These are phyloP conservation scores for Hyposoter dolosus DNA, from an alignment of 2,888 invertebrate species.

Conservation along the genomic window DNA sequence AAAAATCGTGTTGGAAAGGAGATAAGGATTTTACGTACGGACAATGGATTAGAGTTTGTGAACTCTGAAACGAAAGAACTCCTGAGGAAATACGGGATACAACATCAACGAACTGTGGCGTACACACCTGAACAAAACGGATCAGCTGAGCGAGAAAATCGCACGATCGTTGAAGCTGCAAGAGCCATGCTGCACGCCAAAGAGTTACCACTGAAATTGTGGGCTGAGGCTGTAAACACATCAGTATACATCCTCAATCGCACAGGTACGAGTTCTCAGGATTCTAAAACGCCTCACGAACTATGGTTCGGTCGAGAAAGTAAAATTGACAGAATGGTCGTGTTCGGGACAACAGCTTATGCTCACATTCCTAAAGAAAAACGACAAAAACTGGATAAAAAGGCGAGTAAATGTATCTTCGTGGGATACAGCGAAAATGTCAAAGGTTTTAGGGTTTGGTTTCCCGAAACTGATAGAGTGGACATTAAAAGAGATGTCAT, in stretches of 20 bases:
- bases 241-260: constrained; percentile 41
- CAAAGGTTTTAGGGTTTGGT: constrained; percentile 40
- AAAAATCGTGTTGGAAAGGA: constrained; percentile 47
- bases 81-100: constrained; percentile 8
- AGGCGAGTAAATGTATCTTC: constrained; percentile 21
- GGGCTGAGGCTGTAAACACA: constrained; percentile 27
- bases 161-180: constrained; percentile 69
- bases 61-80: constrained; percentile 15
- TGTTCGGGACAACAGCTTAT: constrained; percentile 17
- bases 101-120: constrained; percentile 18
- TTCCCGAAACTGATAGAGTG: constrained; percentile 22
- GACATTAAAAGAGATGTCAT: constrained; percentile 55
- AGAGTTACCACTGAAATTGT: constrained; percentile 16
- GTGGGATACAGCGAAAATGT: constrained; percentile 37
- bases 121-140: constrained; percentile 70
- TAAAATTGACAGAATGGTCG: background rate
- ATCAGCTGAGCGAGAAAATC: constrained; percentile 68
- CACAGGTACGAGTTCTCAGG: constrained; percentile 21
- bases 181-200: constrained; percentile 64
- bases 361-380: constrained; percentile 27
- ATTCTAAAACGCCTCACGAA: constrained; percentile 42
- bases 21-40: constrained; percentile 45
- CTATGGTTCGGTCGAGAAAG: constrained; percentile 15
- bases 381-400: constrained; percentile 10
- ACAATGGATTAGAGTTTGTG: constrained; percentile 44